phyloP scores from a whole-genome alignment of 2,888 invertebrate species.

The Amitus sp. region DNA sequence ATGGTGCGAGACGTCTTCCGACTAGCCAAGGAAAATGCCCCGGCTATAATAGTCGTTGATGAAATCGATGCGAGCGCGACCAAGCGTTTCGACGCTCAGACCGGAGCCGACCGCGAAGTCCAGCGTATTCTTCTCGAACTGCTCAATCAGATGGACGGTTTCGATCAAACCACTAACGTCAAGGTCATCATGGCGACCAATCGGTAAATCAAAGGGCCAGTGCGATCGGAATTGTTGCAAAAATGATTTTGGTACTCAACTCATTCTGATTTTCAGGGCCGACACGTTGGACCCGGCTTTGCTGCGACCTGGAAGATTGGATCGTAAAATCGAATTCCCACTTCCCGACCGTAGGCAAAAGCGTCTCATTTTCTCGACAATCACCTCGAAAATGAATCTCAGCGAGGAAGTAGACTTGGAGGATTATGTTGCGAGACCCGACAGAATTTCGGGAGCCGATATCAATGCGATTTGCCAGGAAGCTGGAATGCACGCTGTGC shows the following conservation, averaged over 20 bases:
- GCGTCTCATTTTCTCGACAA: constrained; percentile 96
- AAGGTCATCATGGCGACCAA: constrained; percentile 78
- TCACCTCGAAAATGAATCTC: constrained; percentile 96
- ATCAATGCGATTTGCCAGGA: constrained; percentile 99
- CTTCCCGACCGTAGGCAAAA: constrained; percentile 93
- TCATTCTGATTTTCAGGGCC: constrained; percentile 75
- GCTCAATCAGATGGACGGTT: constrained; percentile 99
- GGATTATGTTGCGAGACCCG: constrained; percentile 98
- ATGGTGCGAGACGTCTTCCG: constrained; percentile 99
- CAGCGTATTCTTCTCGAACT: constrained; percentile 97
- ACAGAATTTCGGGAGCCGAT: constrained; percentile 98
- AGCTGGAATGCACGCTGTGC: constrained; percentile 99
- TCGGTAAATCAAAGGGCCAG: constrained; percentile 45
- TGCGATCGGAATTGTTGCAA: background rate
- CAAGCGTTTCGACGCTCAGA: constrained; percentile 98
- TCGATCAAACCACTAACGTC: constrained; percentile 99
- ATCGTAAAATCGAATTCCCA: constrained; percentile 99
- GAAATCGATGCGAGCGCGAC: constrained; percentile 99
- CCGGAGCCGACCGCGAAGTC: constrained; percentile 97
- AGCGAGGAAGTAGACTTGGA: constrained; percentile 99
- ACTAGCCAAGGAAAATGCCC: constrained; percentile 98
- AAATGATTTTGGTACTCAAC: background rate
- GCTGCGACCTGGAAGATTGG: constrained; percentile 93
- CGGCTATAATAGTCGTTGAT: constrained; percentile 99
- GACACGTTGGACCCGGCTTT: constrained; percentile 99